Percentiles rank a stretch among this genome's conserved stretches.
phyloP scores from a whole-genome alignment of 2,797 vertebrate genomes.

The Danionella dracula region DNA sequence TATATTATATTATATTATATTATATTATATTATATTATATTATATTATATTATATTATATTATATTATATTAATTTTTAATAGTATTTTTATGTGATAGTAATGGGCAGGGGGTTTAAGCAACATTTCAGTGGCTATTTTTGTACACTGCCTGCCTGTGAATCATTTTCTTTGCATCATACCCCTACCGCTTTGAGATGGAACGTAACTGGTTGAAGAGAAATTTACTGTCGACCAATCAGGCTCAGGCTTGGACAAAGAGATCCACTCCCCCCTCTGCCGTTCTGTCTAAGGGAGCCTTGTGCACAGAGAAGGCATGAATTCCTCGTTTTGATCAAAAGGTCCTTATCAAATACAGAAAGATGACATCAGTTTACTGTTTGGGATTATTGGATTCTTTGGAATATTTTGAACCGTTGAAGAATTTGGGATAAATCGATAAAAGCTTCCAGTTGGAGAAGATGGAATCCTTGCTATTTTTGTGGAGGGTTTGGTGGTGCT shows the following conservation, averaged over 20 bases:
- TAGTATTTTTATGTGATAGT: neutral
- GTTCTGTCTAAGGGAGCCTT: conserved; percentile 40
- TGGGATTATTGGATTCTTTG: conserved; percentile 41
- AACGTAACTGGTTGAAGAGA: conserved; percentile 49
- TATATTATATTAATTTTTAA: neutral
- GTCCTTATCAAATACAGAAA: conserved; percentile 1
- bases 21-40: neutral
- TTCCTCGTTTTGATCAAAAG: conserved; percentile 29
- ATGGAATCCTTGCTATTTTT: conserved; percentile 56
- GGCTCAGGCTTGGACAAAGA: conserved; percentile 62
- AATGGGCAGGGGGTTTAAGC: too few species aligned
- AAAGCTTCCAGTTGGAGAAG: conserved; percentile 43
- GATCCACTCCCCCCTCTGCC: conserved; percentile 63
- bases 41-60: neutral
- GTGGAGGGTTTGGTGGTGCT: conserved; percentile 61
- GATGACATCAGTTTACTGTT: conserved; percentile 30
- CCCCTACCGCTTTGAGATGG: conserved; percentile 42
- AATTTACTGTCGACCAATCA: conserved; percentile 58
- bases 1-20: neutral
- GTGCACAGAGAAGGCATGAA: conserved; percentile 47
- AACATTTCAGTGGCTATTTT: neutral
- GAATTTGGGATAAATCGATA: conserved; percentile 41
- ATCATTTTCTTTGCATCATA: neutral
- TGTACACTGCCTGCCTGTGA: neutral
- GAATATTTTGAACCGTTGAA: conserved; percentile 28